Evolutionary conservation across 2,113 vertebrate species (phyloP).

Genomic region (Phalacrocorax brasilianus): DNA sequence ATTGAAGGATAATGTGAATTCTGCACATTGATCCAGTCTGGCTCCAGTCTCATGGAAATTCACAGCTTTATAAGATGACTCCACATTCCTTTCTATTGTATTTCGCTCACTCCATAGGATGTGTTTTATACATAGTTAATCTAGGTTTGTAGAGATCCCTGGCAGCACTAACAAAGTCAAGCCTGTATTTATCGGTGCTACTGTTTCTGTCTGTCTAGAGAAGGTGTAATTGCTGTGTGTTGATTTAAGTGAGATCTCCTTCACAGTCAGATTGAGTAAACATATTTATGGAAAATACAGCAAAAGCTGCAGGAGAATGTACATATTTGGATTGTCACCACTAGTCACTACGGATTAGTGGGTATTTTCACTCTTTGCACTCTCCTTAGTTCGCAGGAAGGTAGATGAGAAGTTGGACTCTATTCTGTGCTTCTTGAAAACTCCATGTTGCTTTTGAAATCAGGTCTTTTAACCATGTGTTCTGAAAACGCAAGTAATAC

Average conservation of each 20-base stretch:
- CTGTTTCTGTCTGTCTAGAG: background rate
- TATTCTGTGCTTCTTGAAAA: background rate
- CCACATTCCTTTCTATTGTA: background rate
- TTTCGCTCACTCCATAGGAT: background rate
- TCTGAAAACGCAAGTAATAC: background rate
- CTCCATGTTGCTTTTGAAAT: background rate
- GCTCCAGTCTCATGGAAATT: background rate
- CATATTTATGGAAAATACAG: background rate
- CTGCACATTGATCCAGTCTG: background rate
- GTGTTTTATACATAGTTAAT: background rate
- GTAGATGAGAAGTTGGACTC: background rate
- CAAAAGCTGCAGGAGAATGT: background rate
- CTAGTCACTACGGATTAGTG: background rate
- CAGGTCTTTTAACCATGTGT: fast-evolving
- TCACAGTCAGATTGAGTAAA: background rate
- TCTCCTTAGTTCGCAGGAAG: background rate
- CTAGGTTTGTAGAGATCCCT: background rate
- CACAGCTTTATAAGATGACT: background rate
- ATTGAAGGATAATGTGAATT: background rate
- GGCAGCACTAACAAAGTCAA: background rate
- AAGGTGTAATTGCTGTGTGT: background rate
- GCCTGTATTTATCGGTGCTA: background rate
- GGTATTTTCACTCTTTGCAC: background rate
- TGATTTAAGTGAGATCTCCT: background rate
- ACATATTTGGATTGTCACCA: background rate